These are phyloP conservation scores for Iguana delicatissima DNA, from an alignment of 2,797 vertebrate genomes.

Conservation along the genomic window DNA sequence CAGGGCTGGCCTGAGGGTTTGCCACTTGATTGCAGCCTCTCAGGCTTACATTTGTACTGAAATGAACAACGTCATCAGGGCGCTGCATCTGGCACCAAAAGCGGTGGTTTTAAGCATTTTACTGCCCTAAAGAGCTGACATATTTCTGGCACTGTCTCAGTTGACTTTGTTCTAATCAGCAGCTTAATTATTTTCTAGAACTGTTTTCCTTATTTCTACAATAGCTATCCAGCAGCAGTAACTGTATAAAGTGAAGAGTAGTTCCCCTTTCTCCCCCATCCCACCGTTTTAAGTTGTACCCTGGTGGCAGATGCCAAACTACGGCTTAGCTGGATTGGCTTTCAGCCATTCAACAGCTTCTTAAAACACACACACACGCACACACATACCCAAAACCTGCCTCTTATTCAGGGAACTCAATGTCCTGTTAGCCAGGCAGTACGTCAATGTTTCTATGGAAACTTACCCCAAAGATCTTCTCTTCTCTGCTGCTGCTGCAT, in stretches of 20 bases:
- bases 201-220: constrained; percentile 21
- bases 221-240: constrained; percentile 36
- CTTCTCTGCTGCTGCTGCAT: constrained; percentile 74
- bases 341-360: constrained; percentile 71
- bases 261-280: constrained; percentile 1
- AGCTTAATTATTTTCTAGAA: constrained; percentile 70
- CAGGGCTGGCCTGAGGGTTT: constrained; percentile 51
- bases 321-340: constrained; percentile 69
- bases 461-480: constrained; percentile 89
- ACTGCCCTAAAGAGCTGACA: constrained; percentile 43
- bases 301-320: constrained; percentile 73
- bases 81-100: constrained; percentile 52
- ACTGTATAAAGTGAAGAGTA: constrained; percentile 48
- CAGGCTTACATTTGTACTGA: constrained; percentile 59
- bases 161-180: constrained; percentile 25
- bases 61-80: constrained; percentile 47
- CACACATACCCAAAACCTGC: constrained; percentile 68
- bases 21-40: constrained; percentile 37
- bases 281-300: constrained; percentile 40
- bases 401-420: constrained; percentile 83
- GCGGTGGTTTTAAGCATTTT: constrained; percentile 49
- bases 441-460: constrained; percentile 93
- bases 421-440: constrained; percentile 83
- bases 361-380: constrained; percentile 28
- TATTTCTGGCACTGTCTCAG: constrained; percentile 54